Evolutionary conservation across 2,113 vertebrate species (phyloP).

Genomic region (Todiramphus saurophagus): DNA sequence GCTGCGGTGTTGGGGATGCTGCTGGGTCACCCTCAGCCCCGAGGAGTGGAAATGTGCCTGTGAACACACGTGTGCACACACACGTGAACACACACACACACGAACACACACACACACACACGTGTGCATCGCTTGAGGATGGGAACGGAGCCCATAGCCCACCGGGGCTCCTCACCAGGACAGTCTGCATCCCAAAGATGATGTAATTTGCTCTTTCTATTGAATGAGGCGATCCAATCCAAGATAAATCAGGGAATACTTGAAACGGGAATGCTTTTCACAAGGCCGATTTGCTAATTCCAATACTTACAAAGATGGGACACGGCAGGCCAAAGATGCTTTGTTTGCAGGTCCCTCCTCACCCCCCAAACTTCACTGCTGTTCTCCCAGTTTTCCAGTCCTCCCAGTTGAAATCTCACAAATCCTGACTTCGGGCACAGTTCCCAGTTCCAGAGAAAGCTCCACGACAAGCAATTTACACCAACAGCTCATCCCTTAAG

Average conservation of each 20-base stretch:
- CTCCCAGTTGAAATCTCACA: background rate
- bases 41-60: too few species aligned
- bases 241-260: background rate
- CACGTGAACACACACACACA: too few species aligned
- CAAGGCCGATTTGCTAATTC: background rate
- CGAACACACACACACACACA: too few species aligned
- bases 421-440: background rate
- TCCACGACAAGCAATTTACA: background rate
- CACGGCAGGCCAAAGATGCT: background rate
- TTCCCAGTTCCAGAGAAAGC: background rate
- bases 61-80: too few species aligned
- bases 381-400: background rate
- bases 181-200: too few species aligned
- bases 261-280: background rate
- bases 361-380: background rate
- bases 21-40: too few species aligned
- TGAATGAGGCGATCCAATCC: background rate
- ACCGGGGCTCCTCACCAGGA: too few species aligned
- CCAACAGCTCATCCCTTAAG: background rate
- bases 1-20: too few species aligned
- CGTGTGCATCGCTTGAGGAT: too few species aligned
- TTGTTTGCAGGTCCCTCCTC: background rate
- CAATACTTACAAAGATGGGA: background rate
- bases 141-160: too few species aligned
- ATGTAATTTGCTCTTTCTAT: fast-evolving